phyloP scores from a whole-genome alignment of 2,888 invertebrate genomes.

The Ophion ellenae region DNA sequence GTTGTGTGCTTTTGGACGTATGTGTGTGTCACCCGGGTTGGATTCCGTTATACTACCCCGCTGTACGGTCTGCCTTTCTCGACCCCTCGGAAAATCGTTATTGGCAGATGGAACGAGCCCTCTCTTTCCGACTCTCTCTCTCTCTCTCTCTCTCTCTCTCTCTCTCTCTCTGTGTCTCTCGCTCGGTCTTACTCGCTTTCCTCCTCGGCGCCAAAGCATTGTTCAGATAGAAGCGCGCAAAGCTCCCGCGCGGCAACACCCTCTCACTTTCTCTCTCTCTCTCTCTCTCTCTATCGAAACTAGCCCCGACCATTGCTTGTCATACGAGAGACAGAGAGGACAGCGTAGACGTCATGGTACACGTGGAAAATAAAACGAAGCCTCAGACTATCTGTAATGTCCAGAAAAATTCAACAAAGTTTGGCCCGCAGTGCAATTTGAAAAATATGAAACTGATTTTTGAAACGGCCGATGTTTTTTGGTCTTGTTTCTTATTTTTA shows the following conservation, averaged over 20 bases:
- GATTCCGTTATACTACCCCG: constrained; percentile 34
- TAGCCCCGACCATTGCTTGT: constrained; percentile 5
- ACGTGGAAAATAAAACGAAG: constrained; percentile 16
- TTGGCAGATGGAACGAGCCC: constrained; percentile 52
- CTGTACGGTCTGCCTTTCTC: constrained; percentile 25
- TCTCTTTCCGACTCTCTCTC: constrained; percentile 10
- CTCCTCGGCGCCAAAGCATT: constrained; percentile 46
- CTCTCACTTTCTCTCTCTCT: neutral
- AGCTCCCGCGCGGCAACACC: constrained; percentile 32
- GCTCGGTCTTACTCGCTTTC: constrained; percentile 1
- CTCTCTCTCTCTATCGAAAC: neutral
- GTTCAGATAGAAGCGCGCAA: constrained; percentile 49
- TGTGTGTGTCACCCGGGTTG: constrained; percentile 33
- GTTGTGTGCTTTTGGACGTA: constrained; percentile 56
- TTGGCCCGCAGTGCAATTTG: neutral
- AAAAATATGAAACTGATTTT: neutral
- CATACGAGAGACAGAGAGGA: neutral
- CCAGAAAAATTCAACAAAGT: neutral
- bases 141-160: constrained; percentile 16
- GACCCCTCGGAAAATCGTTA: constrained; percentile 67
- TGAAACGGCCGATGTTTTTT: neutral
- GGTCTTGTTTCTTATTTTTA: too few species aligned
- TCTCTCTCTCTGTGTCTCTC: constrained; percentile 16
- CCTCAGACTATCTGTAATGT: neutral
- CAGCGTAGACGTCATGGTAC: neutral